Base-by-base conservation (phyloP, 2,113 vertebrate genomes). In the Eulacestoma nigropectus region DNA sequence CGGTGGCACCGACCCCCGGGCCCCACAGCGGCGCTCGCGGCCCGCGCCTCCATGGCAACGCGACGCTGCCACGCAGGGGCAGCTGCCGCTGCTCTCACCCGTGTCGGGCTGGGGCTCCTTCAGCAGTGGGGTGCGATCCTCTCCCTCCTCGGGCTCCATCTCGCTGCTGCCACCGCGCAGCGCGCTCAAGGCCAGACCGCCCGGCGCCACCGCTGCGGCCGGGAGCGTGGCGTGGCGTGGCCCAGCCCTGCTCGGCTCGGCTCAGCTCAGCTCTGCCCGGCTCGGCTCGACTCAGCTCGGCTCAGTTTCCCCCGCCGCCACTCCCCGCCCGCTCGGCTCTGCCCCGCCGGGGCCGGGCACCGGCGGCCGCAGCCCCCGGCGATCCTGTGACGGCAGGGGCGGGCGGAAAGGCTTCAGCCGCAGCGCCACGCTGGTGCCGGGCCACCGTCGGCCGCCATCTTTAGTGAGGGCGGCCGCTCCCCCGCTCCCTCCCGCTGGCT, bases 71-170 rank as follows among this genome's bases (percentile, higher is more conserved):
- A 17, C 35, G 23, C 32, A 21, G 23, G 18, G 52, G 55, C 18
- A 25, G 47, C 29, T 29, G 64, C 65, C 12, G n/a, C 35, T 44
- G 20, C 39, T 56, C 96, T 97, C 90, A 97, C 96, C 94, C 44
- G 69, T 33, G 74, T 16, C 56, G 25, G 39, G 64, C 57, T 78
- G 90, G 15, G 85, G 56, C 18, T 95, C 96, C 83, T 92, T 88
- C 75, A 96, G 72, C 62, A 97, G 95, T 4, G 97, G 95, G 5
- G 95, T 95, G 63, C 94, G 90, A 72, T 97, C 94, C n/a, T 94
- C 96, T 33, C 59, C 79, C 9, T 93, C 87, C 53, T 92, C 93
- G 47, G 90, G 62, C 42, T 96, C 96, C 93, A 94, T 87, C 16
- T 52, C 92, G 42, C 64, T 21, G 68, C 64, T 49, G 67, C 21